Evolutionary conservation across 1,140 invertebrate species (phyloP), one percentile per base, ranked within the genome.

Genomic region (Saccostrea cuccullata): DNA sequence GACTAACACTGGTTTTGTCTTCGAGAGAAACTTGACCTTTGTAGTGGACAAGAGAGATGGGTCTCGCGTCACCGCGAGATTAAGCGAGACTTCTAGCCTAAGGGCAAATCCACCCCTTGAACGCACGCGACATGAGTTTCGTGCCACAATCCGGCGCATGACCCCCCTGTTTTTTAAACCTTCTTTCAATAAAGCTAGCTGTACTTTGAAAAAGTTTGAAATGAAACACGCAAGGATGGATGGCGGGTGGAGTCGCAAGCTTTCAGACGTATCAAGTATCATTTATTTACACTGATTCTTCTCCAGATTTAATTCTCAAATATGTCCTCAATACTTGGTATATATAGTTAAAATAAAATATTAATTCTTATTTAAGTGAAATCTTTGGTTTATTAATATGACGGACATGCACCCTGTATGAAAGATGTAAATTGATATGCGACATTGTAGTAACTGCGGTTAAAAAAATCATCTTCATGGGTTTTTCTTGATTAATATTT

Each of bases 1-100:
- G 26, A 77, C 23, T 23, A 77, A 30, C 23, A 36, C 23, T 36
- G 70, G 13, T 30, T 36, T 36, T 15, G 70, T 20, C 70, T 77
- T 77, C 26, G 11, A 26, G 70, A 77, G 70, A 77, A 77, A 77
- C 70, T 77, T 77, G 70, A 77, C 70, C 70, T 77, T 77, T 77
- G 70, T 36, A 77, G 26, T 36, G 70, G 70, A 77, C 70, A 77
- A 77, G 23, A 36, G 2, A 77, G 70, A 77, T 9, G 30, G 13
- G 2, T 77, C 70, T 77, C 70, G 70, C 70, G 70, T 77, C 70
- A 17, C 9, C 70, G 15, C 26, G 70, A 77, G 30, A 77, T 77
- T 9, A 30, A 26, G 70, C 70, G 70, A 77, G 70, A 77, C 70
- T 77, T 77, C 12, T 36, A 26, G 12, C 70, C 70, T 77, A 12